These are phyloP conservation scores for Mystacides longicornis DNA, from an alignment of 2,888 invertebrate species.

Conservation along the genomic window DNA sequence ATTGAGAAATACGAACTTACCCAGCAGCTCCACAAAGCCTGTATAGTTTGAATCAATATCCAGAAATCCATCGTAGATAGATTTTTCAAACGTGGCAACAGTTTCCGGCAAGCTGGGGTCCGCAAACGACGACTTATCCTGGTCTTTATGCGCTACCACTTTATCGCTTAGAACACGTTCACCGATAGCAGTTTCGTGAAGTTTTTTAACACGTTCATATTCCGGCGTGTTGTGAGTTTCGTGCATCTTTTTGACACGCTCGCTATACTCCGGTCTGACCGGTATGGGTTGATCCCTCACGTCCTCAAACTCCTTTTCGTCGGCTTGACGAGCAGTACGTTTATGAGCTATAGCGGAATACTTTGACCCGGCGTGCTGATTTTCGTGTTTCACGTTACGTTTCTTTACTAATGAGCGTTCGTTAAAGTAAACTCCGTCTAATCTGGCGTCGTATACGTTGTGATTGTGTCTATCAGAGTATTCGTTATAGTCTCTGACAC, in stretches of 20 bases:
- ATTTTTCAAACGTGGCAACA: slow-evolving; percentile 20
- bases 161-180: neutral
- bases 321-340: neutral
- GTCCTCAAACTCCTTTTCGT: neutral
- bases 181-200: no score
- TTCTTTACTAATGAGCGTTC: neutral
- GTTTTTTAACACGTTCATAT: slow-evolving; percentile 15
- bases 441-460: neutral
- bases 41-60: slow-evolving; percentile 77
- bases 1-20: slow-evolving; percentile 42
- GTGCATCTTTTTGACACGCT: slow-evolving; percentile 14
- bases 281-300: neutral
- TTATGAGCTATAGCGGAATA: neutral
- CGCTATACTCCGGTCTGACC: neutral
- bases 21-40: slow-evolving; percentile 75
- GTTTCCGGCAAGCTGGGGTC: neutral
- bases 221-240: neutral
- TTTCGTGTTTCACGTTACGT: neutral
- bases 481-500: neutral
- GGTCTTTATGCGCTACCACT: neutral
- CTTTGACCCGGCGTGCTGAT: neutral
- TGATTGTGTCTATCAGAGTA: neutral
- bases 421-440: neutral
- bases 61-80: slow-evolving; percentile 58
- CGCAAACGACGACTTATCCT: neutral